Conservation (phyloP, 2,113 vertebrate species). For the Salvelinus sp. region DNA sequence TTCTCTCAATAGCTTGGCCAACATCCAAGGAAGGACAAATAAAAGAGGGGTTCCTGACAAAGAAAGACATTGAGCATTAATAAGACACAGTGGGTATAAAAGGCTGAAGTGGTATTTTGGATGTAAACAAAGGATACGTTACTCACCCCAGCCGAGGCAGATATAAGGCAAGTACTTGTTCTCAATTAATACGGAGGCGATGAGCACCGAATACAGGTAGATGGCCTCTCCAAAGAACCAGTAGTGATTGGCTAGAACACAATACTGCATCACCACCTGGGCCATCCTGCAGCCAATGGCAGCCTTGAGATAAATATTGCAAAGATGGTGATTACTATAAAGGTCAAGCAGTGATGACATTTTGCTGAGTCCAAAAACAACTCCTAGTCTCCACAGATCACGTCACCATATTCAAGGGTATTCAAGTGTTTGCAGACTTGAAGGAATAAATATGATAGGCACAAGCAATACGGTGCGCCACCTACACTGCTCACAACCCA, state of each 20-base stretch:
- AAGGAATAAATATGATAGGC: no score
- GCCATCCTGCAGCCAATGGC: slow-evolving; percentile 78
- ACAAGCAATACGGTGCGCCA: not conserved
- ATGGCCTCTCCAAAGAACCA: slow-evolving; percentile 85
- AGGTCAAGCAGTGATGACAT: not conserved
- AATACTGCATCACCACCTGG: slow-evolving; percentile 83
- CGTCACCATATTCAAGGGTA: no score
- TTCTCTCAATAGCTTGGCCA: slow-evolving; percentile 78
- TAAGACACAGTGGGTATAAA: not conserved
- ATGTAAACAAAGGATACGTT: not conserved
- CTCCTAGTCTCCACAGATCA: no score
- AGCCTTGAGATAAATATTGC: slow-evolving; percentile 56
- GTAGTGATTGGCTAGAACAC: slow-evolving; percentile 83
- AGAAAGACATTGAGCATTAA: not conserved
- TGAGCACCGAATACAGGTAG: slow-evolving; percentile 83
- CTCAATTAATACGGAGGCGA: slow-evolving; percentile 78
- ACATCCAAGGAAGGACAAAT: slow-evolving; percentile 80
- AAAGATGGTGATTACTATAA: not conserved
- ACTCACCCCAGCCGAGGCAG: slow-evolving; percentile 83
- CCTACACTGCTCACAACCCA: slow-evolving; percentile 7
- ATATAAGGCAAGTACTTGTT: slow-evolving; percentile 80
- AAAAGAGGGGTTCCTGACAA: slow-evolving; percentile 76
- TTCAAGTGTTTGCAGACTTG: no score
- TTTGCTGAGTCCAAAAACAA: not conserved
- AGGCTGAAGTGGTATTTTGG: not conserved